Percentiles rank a stretch among this genome's conserved stretches.
Conservation (phyloP, 2,113 vertebrate species). For the Aegypius monachus region DNA sequence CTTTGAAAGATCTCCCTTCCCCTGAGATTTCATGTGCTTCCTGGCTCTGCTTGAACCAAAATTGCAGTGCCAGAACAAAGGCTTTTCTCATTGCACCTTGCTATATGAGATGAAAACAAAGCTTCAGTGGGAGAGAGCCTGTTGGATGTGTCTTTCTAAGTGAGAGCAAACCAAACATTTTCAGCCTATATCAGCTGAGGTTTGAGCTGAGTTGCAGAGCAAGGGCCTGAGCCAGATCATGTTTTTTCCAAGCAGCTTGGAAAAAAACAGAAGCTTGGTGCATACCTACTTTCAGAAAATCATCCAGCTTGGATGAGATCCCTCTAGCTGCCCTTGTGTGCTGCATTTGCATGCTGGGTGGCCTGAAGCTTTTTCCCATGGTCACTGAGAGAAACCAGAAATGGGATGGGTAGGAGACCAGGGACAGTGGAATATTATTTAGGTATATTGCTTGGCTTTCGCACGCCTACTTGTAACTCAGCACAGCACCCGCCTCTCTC, state of each 20-base stretch:
- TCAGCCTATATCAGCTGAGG: background rate
- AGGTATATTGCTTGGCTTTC: background rate
- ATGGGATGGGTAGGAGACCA: background rate
- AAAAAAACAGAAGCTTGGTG: background rate
- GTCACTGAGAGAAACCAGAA: background rate
- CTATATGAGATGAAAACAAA: background rate
- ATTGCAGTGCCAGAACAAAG: background rate
- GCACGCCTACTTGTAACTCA: background rate
- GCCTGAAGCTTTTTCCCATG: constrained; percentile 35
- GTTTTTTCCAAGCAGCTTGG: background rate
- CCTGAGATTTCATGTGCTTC: background rate
- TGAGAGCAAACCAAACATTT: background rate
- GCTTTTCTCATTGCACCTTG: background rate
- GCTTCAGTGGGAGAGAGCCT: background rate
- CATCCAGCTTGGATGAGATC: background rate
- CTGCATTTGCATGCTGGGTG: constrained; percentile 6
- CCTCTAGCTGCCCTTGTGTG: background rate
- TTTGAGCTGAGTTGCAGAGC: background rate
- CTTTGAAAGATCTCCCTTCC: background rate
- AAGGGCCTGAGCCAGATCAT: background rate
- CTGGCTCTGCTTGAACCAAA: background rate
- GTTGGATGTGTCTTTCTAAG: background rate
- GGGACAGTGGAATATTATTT: background rate
- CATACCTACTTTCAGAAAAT: background rate
- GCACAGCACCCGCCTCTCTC: background rate